A percentile compares a stretch with the other conserved stretches of the same genome.
These are phyloP conservation scores for Centroberyx gerrardi DNA, from an alignment of 2,797 vertebrate species.

Conservation along the genomic window DNA sequence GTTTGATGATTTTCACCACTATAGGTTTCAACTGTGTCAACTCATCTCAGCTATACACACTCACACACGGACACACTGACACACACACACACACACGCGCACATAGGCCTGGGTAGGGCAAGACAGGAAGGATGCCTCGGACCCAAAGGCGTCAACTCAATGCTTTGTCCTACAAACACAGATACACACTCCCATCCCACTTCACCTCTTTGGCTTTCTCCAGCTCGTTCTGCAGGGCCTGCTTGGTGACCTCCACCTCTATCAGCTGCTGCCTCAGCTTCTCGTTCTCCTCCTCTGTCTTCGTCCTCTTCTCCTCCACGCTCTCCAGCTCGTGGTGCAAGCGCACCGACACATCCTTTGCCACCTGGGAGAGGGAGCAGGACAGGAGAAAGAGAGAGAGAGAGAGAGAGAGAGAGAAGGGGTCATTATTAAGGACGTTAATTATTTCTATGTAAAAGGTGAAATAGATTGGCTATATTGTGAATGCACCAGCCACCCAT, in stretches of 20 bases:
- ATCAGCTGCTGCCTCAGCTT: constrained; percentile 96
- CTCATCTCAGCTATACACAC: neutral
- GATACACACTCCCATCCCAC: neutral
- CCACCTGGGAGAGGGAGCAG: constrained; percentile 86
- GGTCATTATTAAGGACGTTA: neutral
- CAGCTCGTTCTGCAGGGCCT: constrained; percentile 95
- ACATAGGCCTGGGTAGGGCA: neutral
- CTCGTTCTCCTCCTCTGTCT: constrained; percentile 98
- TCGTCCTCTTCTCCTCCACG: constrained; percentile 97
- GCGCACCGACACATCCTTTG: constrained; percentile 98
- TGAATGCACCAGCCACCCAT: no score
- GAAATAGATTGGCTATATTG: no score
- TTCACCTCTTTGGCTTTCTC: constrained; percentile 97
- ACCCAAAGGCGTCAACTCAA: no score
- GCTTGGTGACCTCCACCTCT: constrained; percentile 96
- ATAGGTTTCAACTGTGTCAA: no score
- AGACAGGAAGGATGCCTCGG: no score
- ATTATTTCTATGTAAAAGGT: no score
- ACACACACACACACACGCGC: neutral
- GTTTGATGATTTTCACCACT: no score
- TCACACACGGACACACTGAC: neutral
- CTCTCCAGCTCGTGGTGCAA: constrained; percentile 98
- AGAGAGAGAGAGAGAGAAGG: neutral
- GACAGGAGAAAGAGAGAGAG: neutral
- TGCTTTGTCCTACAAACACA: neutral